Evolutionary conservation across 1,140 invertebrate species (phyloP), one percentile per base, ranked within the genome.

Genomic region (Aleiodes sp.): DNA sequence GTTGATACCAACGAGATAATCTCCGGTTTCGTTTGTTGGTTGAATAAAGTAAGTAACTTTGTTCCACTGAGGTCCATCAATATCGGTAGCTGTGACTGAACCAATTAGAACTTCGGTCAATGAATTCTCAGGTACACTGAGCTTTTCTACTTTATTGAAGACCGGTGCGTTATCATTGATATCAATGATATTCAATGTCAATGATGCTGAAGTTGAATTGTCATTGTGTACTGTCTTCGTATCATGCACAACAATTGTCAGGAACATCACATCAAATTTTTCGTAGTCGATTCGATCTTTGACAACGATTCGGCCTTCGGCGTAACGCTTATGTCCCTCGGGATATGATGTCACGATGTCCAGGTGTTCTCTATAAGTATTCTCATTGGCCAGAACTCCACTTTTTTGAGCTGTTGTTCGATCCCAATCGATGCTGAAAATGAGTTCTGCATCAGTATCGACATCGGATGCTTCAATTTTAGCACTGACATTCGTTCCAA

Each of bases 381-480:
- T 56, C 60, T 70, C 69, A 52, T 73, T 46, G 9, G 72, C 70
- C 8, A 43, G 16, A 14, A 75, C 60, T 33, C 68, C 72, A 14
- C 41, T 66, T 77, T 89, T 89, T 16, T 81, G 87, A 10, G 88
- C 88, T 68, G 85, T 87, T 1, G 87, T 86, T 2, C 78, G 75
- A 2, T 84, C 71, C 89, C 89, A 90, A 70, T 89, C 76, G 29
- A 90, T 89, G 35, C 82, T 79, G 72, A 89, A 89, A 7, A 64
- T 62, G 19, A 90, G 74, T 10, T 86, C 73, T 0, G 88, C 87
- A 0, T 84, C 86, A 2, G 86, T 87, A 74, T 90, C 89, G 0
- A 84, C 83, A 79, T 90, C 89, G 0, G 78, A 84, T 4, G 88
- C 88, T 7, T 66, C 78, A 56, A 89, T 83, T 16, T 76, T 79